Conservation (phyloP, 2,888 invertebrate genomes). For the Ectropis crepuscularia region DNA sequence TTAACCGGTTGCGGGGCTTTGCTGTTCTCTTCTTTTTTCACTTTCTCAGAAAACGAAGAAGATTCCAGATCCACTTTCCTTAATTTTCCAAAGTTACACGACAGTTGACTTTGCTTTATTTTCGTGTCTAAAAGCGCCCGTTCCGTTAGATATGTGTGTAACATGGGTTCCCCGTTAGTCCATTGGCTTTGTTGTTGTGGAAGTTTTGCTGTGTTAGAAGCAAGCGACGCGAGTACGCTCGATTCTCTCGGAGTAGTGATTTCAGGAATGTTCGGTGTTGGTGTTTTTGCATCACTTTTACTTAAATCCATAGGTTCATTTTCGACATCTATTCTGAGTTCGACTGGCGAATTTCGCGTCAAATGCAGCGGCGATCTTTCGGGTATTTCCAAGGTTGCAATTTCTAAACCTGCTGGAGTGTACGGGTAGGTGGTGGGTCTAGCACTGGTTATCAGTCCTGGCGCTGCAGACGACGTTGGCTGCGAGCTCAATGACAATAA, state of each 20-base stretch:
- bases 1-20: slow-evolving; percentile 47
- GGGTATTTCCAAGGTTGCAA: slow-evolving; percentile 56
- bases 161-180: slow-evolving; percentile 86
- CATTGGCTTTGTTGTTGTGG: slow-evolving; percentile 84
- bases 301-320: slow-evolving; percentile 83
- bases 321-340: slow-evolving; percentile 71
- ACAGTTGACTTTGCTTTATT: slow-evolving; percentile 88
- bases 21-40: slow-evolving; percentile 49
- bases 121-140: slow-evolving; percentile 88
- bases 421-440: slow-evolving; percentile 90
- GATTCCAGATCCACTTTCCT: slow-evolving; percentile 70
- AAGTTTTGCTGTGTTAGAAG: slow-evolving; percentile 86
- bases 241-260: slow-evolving; percentile 87
- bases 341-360: slow-evolving; percentile 56
- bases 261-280: slow-evolving; percentile 69
- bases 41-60: slow-evolving; percentile 57
- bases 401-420: slow-evolving; percentile 70
- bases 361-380: slow-evolving; percentile 57
- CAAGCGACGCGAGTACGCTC: slow-evolving; percentile 85
- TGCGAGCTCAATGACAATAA: slow-evolving; percentile 88
- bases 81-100: slow-evolving; percentile 66
- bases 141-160: slow-evolving; percentile 90
- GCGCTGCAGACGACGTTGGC: slow-evolving; percentile 77
- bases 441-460: slow-evolving; percentile 84
- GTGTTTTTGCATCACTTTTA: slow-evolving; percentile 69